phyloP scores from a whole-genome alignment of 2,888 invertebrate genomes.

The Tenthredo amoena region DNA sequence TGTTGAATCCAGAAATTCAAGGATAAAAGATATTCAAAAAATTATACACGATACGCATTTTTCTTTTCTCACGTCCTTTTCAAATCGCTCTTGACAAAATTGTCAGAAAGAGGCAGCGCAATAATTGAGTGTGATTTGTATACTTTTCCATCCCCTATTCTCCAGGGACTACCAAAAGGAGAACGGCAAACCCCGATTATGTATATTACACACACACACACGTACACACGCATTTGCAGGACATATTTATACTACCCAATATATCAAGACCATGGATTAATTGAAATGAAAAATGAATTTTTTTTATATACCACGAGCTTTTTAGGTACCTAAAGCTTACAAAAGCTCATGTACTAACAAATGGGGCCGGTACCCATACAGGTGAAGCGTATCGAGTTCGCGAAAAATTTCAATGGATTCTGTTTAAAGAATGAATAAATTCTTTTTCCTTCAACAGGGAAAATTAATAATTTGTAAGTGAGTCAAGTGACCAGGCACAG shows the following conservation, averaged over 20 bases:
- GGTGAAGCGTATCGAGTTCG: neutral
- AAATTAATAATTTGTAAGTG: neutral
- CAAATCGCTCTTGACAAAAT: neutral
- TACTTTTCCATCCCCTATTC: neutral
- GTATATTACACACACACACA: neutral
- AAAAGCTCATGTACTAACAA: neutral
- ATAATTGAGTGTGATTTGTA: slow-evolving; percentile 19
- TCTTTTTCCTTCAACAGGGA: neutral
- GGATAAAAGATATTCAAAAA: slow-evolving; percentile 6
- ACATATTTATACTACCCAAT: neutral
- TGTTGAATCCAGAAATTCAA: neutral
- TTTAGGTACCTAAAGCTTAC: neutral
- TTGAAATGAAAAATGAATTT: slow-evolving; percentile 72
- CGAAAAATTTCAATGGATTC: neutral
- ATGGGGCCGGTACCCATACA: neutral
- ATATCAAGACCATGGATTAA: slow-evolving; percentile 64
- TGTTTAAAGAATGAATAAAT: neutral
- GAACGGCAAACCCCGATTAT: neutral
- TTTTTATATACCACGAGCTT: slow-evolving; percentile 65
- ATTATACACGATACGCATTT: neutral
- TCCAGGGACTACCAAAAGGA: neutral
- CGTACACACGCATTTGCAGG: neutral
- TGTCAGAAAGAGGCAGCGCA: neutral
- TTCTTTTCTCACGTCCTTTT: neutral
- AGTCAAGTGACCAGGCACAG: neutral